Evolutionary conservation across 2,888 invertebrate species (phyloP), one percentile per base, ranked within the genome.

Genomic region (Pseudococcus jackbeardsleyi): DNA sequence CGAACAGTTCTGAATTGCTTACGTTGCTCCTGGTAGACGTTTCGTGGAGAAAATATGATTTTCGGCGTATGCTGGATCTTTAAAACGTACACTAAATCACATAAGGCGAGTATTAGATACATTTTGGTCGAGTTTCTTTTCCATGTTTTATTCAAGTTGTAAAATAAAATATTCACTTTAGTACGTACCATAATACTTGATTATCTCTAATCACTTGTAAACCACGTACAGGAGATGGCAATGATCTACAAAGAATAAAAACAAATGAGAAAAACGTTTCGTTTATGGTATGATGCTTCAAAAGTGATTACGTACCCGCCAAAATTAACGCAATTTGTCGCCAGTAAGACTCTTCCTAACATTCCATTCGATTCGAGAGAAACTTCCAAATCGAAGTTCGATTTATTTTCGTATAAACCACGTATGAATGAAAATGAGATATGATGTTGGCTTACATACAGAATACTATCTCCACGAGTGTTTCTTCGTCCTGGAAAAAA

Each of bases 381-480:
- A 89, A 95, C 92, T 90, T 94, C 94, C 8, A 92, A 90, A 17
- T 93, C 92, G 46, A 92, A 90, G 15, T 92, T 92, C 2, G 93
- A 91, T 50, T 92, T 91, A 88, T 94, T 94, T 77, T 92, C 92
- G 92, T 96, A 96, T 33, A 98, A 92, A 7, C 94, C 94, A 88
- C 93, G 93, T 72, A 98, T 91, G 91, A 94, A 94, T 87, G 93
- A 93, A 91, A 95, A 97, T 64, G 95, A 94, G 4, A 92, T 91
- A 92, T 97, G 97, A 22, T 93, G 93, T 0, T 93, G 92, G 0
- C 95, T 94, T 39, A 99, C 94, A 92, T 99, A 99, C 50, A 99
- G 92, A n/a, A 96, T 93, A 92, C 98, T 98, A 91, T 96, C 95
- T 0, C 99, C 99, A 89, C 95, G 94, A 88, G 95, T 93, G 92